phyloP scores from a whole-genome alignment of 2,888 invertebrate genomes.

The Myathropa florea region DNA sequence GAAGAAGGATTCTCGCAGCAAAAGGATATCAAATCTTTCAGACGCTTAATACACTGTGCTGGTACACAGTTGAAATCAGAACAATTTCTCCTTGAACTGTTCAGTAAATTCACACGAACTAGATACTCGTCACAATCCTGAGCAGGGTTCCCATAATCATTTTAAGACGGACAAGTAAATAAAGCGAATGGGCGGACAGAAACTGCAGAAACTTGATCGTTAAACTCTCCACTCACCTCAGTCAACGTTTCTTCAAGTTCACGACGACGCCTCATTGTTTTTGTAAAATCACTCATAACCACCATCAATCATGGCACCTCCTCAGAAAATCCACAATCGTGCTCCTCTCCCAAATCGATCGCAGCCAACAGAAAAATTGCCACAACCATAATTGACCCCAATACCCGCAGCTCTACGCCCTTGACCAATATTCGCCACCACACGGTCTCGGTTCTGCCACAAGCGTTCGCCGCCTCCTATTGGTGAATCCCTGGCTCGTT shows the following conservation, averaged over 20 bases:
- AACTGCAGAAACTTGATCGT: neutral
- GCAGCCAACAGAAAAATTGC: neutral
- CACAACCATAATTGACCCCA: neutral
- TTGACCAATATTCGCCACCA: constrained; percentile 21
- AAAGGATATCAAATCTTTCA: too few relatives aligned
- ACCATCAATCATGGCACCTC: neutral
- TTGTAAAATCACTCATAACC: neutral
- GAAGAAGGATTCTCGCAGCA: too few relatives aligned
- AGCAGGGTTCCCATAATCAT: neutral
- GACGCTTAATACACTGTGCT: too few relatives aligned
- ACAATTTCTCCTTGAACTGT: too few relatives aligned
- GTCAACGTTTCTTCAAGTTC: neutral
- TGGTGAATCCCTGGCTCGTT: neutral
- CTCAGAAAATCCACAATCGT: neutral
- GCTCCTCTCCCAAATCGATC: neutral
- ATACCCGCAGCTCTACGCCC: neutral
- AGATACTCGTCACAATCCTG: neutral
- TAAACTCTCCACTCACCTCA: neutral
- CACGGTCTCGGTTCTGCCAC: neutral
- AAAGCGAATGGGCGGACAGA: neutral
- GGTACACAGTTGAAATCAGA: too few relatives aligned
- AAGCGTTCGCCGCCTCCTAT: neutral
- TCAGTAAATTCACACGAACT: neutral
- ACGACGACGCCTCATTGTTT: neutral
- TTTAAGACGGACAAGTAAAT: neutral